Conservation (phyloP, 2,888 invertebrate species). For the Agriopis aurantiaria region DNA sequence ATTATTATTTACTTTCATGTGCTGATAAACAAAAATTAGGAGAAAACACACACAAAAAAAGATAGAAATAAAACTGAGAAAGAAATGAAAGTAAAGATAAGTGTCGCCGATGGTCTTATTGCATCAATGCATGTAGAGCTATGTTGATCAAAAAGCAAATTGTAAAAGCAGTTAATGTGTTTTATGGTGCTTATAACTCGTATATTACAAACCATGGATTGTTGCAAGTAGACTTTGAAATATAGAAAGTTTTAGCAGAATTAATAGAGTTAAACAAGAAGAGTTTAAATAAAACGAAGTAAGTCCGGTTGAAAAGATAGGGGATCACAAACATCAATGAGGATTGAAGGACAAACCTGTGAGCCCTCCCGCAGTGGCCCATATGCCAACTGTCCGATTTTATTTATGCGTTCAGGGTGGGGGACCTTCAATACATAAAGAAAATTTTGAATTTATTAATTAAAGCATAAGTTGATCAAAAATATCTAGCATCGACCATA, state of each 20-base stretch:
- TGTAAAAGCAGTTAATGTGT: slow-evolving; percentile 23
- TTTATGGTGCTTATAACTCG: slow-evolving; percentile 21
- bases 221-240: slow-evolving; percentile 65
- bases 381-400: slow-evolving; percentile 89
- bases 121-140: slow-evolving; percentile 64
- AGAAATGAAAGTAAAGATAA: slow-evolving; percentile 63
- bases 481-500: slow-evolving; percentile 71
- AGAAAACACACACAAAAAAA: slow-evolving; percentile 55
- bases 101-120: slow-evolving; percentile 67
- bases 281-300: slow-evolving; percentile 57
- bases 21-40: slow-evolving; percentile 82
- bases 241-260: slow-evolving; percentile 54
- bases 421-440: slow-evolving; percentile 89
- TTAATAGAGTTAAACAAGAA: slow-evolving; percentile 60
- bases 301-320: slow-evolving; percentile 67
- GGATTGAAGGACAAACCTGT: slow-evolving; percentile 87
- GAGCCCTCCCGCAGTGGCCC: slow-evolving; percentile 89
- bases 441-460: slow-evolving; percentile 79
- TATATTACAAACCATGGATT: slow-evolving; percentile 50
- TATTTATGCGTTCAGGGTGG: slow-evolving; percentile 87
- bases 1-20: slow-evolving; percentile 80
- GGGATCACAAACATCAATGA: slow-evolving; percentile 85
- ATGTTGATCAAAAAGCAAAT: slow-evolving; percentile 10
- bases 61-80: slow-evolving; percentile 46
- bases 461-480: slow-evolving; percentile 56